phyloP scores from a whole-genome alignment of 2,888 invertebrate species.

The Eumacrocentrus americanus region DNA sequence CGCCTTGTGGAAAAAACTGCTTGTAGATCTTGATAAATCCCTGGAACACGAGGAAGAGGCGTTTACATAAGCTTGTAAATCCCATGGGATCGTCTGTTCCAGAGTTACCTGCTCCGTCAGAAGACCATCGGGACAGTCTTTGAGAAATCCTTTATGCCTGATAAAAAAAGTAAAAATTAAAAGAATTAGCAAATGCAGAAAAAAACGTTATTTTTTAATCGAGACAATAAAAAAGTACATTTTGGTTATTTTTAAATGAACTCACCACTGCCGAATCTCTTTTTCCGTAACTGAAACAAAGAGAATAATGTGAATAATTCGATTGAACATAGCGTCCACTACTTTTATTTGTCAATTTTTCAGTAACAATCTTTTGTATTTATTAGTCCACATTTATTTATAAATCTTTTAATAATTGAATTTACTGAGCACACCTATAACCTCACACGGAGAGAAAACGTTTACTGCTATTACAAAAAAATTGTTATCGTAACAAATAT shows the following conservation, averaged over 20 bases:
- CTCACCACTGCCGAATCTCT: slow-evolving; percentile 88
- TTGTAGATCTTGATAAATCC: slow-evolving; percentile 99
- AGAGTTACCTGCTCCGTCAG: slow-evolving; percentile 87
- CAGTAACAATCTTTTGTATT: too few species aligned
- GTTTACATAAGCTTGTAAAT: slow-evolving; percentile 14
- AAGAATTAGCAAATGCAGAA: slow-evolving; percentile 4
- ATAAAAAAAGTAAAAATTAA: background rate
- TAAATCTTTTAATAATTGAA: too few species aligned
- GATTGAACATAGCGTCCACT: slow-evolving; percentile 21
- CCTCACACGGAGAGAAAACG: too few species aligned
- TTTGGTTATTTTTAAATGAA: slow-evolving; percentile 37
- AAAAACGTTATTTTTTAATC: background rate
- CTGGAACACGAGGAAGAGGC: slow-evolving; percentile 64
- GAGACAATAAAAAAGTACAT: slow-evolving; percentile 10
- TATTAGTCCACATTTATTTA: too few species aligned
- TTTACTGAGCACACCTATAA: too few species aligned
- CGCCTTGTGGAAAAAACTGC: slow-evolving; percentile 99
- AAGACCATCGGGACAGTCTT: slow-evolving; percentile 95
- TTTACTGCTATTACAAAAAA: too few species aligned
- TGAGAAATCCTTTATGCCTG: slow-evolving; percentile 96
- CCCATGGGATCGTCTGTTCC: slow-evolving; percentile 19
- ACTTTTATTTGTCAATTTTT: background rate
- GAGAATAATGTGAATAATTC: slow-evolving; percentile 45
- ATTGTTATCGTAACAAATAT: too few species aligned
- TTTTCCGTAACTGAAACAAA: slow-evolving; percentile 85